phyloP scores from a whole-genome alignment of 2,113 vertebrate genomes.

The Sturnus vulgaris region DNA sequence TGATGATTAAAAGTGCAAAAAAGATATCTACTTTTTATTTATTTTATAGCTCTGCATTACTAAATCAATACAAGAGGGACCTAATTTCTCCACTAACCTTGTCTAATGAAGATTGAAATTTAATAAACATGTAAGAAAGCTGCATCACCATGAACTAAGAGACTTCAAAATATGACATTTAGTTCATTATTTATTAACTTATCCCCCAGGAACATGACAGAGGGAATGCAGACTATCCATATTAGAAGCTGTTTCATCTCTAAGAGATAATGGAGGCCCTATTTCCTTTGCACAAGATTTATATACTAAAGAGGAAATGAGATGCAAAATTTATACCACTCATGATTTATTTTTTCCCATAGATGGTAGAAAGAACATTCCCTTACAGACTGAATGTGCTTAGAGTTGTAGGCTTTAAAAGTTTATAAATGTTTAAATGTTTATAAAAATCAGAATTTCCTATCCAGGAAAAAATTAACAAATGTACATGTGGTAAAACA shows the following conservation, averaged over 20 bases:
- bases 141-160: slow-evolving; percentile 44
- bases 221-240: slow-evolving; percentile 24
- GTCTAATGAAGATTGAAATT: slow-evolving; percentile 61
- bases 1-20: background rate
- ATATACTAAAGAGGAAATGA: slow-evolving; percentile 48
- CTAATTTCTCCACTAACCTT: slow-evolving; percentile 40
- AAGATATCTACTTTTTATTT: slow-evolving; percentile 1
- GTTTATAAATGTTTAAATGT: background rate
- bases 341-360: background rate
- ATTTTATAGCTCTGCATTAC: background rate
- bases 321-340: slow-evolving; percentile 47
- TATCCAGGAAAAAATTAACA: background rate
- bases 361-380: background rate
- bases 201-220: slow-evolving; percentile 43
- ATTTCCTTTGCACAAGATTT: slow-evolving; percentile 51
- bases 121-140: slow-evolving; percentile 52
- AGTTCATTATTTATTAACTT: slow-evolving; percentile 65
- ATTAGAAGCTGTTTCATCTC: slow-evolving; percentile 58
- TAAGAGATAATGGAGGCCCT: slow-evolving; percentile 39
- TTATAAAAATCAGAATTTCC: background rate
- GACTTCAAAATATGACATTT: slow-evolving; percentile 65
- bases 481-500: background rate
- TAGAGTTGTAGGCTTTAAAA: background rate
- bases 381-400: background rate
- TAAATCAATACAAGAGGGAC: slow-evolving; percentile 19